These are phyloP conservation scores for Lonchura striata DNA, from an alignment of 2,113 vertebrate species.

Conservation along the genomic window DNA sequence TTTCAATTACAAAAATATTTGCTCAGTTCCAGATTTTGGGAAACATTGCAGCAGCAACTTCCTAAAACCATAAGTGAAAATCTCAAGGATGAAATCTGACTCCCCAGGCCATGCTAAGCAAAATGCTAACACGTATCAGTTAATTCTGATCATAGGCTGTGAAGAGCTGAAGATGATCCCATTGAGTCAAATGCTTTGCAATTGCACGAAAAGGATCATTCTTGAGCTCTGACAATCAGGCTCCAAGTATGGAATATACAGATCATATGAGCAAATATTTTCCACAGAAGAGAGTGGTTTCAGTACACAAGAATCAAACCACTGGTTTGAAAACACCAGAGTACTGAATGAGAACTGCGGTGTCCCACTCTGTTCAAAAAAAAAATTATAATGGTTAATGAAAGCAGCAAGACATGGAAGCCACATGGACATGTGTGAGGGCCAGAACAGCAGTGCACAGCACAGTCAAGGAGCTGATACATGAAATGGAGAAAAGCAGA, in stretches of 20 bases:
- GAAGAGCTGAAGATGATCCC: neutral
- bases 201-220: neutral
- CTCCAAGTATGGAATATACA: neutral
- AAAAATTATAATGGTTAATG: neutral
- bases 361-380: neutral
- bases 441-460: neutral
- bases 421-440: neutral
- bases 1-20: neutral
- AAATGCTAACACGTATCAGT: fast-evolving
- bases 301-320: neutral
- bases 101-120: neutral
- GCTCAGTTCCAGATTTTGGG: neutral
- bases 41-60: neutral
- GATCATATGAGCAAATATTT: neutral
- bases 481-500: neutral
- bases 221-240: neutral
- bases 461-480: neutral
- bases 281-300: neutral
- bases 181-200: neutral
- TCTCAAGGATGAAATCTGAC: neutral
- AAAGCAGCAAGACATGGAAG: neutral
- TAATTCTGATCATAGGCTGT: neutral
- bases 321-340: neutral
- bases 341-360: neutral
- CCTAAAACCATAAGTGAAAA: neutral